These are phyloP conservation scores for Entelurus aequoreus DNA, from an alignment of 2,113 vertebrate species.

Conservation along the genomic window DNA sequence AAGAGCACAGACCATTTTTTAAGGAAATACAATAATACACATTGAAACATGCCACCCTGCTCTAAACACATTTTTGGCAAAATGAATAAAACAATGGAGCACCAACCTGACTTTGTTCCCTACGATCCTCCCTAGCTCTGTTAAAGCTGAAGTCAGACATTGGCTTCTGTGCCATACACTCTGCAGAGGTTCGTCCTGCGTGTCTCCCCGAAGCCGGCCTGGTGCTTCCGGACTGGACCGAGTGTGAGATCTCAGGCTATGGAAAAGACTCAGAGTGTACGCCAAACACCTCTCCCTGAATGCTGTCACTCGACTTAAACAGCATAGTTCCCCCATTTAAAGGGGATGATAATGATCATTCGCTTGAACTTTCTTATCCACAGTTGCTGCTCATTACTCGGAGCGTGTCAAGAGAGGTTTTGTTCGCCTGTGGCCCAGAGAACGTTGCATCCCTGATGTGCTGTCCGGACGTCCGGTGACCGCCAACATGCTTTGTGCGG, in stretches of 20 bases:
- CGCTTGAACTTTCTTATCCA: constrained; percentile 2
- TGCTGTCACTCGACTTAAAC: not conserved
- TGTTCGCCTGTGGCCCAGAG: constrained; percentile 83
- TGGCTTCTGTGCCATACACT: constrained; percentile 74
- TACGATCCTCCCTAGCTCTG: constrained; percentile 71
- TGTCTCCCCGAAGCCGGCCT: constrained; percentile 79
- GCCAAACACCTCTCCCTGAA: constrained; percentile 23
- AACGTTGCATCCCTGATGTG: constrained; percentile 72
- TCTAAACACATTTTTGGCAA: too few species aligned
- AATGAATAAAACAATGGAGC: not conserved
- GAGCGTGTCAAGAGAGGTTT: constrained; percentile 83
- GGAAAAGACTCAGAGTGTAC: constrained; percentile 83
- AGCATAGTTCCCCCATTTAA: not conserved
- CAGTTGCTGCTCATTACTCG: constrained; percentile 81
- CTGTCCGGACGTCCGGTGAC: constrained; percentile 77
- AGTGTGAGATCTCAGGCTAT: constrained; percentile 94
- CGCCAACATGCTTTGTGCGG: constrained; percentile 91
- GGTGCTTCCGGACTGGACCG: constrained; percentile 84
- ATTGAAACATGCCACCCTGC: too few species aligned
- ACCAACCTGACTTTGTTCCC: constrained; percentile 45
- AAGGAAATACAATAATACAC: too few species aligned
- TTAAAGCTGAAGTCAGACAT: constrained; percentile 69
- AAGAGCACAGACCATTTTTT: too few species aligned
- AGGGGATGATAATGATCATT: not conserved
- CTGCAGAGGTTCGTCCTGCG: constrained; percentile 69